A percentile compares a stretch with the other conserved stretches of the same genome.
Evolutionary conservation across 2,113 vertebrate species (phyloP).

Genomic region (Acrocephalus kingi): DNA sequence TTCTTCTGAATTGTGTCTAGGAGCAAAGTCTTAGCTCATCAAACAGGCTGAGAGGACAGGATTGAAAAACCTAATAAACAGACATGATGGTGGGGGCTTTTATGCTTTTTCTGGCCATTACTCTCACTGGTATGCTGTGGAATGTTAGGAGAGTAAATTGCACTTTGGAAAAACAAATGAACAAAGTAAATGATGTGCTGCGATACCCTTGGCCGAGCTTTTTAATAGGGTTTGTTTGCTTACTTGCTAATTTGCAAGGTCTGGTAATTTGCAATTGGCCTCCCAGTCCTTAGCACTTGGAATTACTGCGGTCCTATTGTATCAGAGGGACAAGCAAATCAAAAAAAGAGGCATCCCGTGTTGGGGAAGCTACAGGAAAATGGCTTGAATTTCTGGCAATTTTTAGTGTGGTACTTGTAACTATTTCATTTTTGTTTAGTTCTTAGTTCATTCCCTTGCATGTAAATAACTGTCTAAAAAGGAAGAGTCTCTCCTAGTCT

Average conservation of each 20-base stretch:
- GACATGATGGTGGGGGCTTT: neutral
- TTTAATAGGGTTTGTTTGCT: conserved; percentile 40
- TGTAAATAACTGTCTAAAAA: neutral
- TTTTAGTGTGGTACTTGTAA: neutral
- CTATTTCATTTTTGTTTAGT: neutral
- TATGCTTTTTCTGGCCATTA: neutral
- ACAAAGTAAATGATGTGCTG: neutral
- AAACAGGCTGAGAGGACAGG: neutral
- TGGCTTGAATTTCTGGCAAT: neutral
- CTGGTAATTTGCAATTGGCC: neutral
- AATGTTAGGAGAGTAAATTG: neutral
- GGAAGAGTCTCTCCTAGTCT: neutral
- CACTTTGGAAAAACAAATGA: conserved; percentile 10
- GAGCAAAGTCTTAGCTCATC: neutral
- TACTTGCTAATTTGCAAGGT: conserved; percentile 55
- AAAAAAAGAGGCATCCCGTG: neutral
- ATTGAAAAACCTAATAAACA: neutral
- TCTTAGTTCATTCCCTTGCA: neutral
- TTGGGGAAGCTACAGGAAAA: neutral
- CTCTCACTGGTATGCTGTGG: neutral
- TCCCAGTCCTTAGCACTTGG: neutral
- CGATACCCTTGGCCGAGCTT: conserved; percentile 14
- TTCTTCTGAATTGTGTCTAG: neutral
- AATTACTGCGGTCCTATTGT: neutral
- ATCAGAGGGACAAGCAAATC: neutral